Percentiles rank a stretch among this genome's conserved stretches.
Conservation (phyloP, 2,113 vertebrate genomes). For the Atrichornis clamosus region DNA sequence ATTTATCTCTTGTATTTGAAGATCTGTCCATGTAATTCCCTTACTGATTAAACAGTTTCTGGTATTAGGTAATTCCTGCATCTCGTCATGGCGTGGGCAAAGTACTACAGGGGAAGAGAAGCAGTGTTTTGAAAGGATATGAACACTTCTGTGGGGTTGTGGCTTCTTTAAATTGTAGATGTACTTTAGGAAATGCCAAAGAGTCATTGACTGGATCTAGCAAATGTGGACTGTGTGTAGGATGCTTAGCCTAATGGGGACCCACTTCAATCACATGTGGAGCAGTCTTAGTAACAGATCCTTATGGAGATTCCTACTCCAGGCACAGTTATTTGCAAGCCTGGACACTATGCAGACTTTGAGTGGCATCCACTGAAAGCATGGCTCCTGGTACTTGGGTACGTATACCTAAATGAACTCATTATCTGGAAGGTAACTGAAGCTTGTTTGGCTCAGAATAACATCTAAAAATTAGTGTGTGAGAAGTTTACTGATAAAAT, state of each 20-base stretch:
- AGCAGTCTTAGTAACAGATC: neutral
- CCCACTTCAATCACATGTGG: neutral
- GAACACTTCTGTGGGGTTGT: neutral
- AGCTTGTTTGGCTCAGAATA: neutral
- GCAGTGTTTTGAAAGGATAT: neutral
- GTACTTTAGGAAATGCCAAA: neutral
- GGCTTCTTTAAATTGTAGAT: neutral
- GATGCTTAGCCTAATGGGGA: neutral
- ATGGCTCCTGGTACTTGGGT: neutral
- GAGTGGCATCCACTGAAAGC: neutral
- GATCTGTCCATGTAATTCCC: neutral
- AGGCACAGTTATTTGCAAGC: neutral
- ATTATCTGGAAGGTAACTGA: neutral
- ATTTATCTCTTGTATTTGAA: neutral
- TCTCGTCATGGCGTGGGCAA: neutral
- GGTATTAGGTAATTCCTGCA: neutral
- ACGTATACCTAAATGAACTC: neutral
- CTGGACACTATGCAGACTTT: neutral
- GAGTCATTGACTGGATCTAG: neutral
- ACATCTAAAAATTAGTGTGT: neutral
- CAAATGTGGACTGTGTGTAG: neutral
- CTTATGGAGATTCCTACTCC: neutral
- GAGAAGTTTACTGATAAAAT: neutral
- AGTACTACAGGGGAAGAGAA: neutral
- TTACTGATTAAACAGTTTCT: neutral